phyloP scores from a whole-genome alignment of 2,797 vertebrate genomes.

The Podarcis lilfordi region DNA sequence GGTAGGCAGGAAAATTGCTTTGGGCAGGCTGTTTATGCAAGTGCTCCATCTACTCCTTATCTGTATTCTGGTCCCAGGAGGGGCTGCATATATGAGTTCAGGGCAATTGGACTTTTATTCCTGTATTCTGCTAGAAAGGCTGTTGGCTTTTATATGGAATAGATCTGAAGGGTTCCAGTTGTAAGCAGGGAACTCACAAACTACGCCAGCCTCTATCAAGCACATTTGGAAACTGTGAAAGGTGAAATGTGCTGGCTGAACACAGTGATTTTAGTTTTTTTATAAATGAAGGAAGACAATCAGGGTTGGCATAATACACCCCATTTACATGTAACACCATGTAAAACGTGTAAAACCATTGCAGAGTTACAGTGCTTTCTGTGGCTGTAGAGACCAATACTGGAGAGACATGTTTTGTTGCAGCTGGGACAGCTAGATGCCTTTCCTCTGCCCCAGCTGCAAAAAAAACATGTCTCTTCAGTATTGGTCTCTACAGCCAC shows the following conservation, averaged over 20 bases:
- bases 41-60: conserved; percentile 64
- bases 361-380: no score
- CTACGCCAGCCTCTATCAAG: conserved; percentile 40
- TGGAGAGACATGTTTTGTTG: no score
- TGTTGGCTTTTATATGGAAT: conserved; percentile 68
- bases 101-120: conserved; percentile 64
- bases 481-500: no score
- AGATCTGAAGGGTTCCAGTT: conserved; percentile 59
- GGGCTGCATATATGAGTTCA: conserved; percentile 66
- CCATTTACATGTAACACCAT: no score
- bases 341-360: no score
- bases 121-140: conserved; percentile 56
- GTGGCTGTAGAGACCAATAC: no score
- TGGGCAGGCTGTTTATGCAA: conserved; percentile 71
- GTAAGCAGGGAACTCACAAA: conserved; percentile 50
- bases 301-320: not conserved
- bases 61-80: conserved; percentile 68
- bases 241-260: conserved; percentile 44
- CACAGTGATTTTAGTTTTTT: conserved; percentile 37
- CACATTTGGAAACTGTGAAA: conserved; percentile 24
- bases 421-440: no score
- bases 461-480: no score
- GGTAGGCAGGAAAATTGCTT: conserved; percentile 70
- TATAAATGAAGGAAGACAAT: not conserved
- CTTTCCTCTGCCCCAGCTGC: no score